Conservation (phyloP, 30 jellyfish, hydroid and myxozoan species). For the Pseudorhiza aurosa region DNA sequence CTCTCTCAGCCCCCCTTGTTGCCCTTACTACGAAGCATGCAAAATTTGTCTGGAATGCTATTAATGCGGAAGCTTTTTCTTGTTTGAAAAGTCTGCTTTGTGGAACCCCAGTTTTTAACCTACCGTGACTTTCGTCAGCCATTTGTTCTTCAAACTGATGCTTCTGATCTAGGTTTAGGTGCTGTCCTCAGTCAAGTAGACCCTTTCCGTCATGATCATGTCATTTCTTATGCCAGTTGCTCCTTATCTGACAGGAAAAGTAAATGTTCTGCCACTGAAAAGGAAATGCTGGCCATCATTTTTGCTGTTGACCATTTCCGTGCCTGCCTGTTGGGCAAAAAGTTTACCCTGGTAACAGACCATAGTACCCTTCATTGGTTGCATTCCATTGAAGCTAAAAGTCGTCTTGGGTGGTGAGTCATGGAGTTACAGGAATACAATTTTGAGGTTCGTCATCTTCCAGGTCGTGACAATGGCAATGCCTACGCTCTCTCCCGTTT, state of each 20-base stretch:
- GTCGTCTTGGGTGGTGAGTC: constrained; percentile 50
- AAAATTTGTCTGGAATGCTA: constrained; percentile 15
- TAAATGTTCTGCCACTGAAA: constrained; percentile 43
- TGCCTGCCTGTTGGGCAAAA: constrained; percentile 23
- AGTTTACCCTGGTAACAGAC: constrained; percentile 40
- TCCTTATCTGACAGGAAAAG: constrained; percentile 22
- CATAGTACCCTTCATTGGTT: constrained; percentile 60
- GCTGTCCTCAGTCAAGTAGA: constrained; percentile 33
- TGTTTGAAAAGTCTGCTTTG: constrained; percentile 6
- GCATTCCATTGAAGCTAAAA: constrained; percentile 39
- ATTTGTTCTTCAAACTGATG: constrained; percentile 50
- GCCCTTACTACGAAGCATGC: constrained; percentile 17
- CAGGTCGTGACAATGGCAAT: constrained; percentile 32
- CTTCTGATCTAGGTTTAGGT: constrained; percentile 34
- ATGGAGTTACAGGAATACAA: constrained; percentile 24
- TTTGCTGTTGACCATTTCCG: constrained; percentile 36
- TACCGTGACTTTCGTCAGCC: constrained; percentile 34
- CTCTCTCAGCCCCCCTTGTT: constrained; percentile 52
- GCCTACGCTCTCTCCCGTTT: constrained; percentile 45
- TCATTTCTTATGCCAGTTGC: constrained; percentile 56
- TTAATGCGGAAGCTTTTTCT: constrained; percentile 30
- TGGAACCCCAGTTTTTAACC: constrained; percentile 46
- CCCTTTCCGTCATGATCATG: constrained; percentile 24
- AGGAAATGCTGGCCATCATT: constrained; percentile 45
- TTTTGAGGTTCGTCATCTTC: constrained; percentile 33